Evolutionary conservation across 2,888 invertebrate species (phyloP).

Genomic region (Dromius quadrimaculatus): DNA sequence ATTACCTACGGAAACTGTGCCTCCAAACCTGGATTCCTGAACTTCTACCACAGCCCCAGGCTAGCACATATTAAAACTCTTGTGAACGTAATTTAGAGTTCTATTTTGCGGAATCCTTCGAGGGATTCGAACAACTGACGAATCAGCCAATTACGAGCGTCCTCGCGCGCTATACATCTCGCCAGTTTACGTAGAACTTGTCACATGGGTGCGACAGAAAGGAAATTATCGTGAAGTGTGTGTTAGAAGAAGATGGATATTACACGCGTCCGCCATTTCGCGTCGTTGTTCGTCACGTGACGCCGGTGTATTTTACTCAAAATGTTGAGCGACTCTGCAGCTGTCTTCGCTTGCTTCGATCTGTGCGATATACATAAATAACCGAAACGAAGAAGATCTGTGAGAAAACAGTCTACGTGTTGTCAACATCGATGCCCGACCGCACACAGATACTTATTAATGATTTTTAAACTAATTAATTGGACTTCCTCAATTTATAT

Average conservation of each 20-base stretch:
- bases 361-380: slow-evolving; percentile 30
- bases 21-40: not conserved
- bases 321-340: not conserved
- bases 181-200: slow-evolving; percentile 11
- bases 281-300: slow-evolving; percentile 6
- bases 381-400: slow-evolving; percentile 16
- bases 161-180: slow-evolving; percentile 49
- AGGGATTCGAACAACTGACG: slow-evolving; percentile 51
- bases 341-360: slow-evolving; percentile 32
- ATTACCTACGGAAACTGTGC: slow-evolving; percentile 29
- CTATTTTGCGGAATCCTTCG: slow-evolving; percentile 15
- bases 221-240: not conserved
- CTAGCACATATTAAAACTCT: not conserved
- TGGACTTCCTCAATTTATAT: slow-evolving; percentile 5
- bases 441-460: not conserved
- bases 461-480: not conserved
- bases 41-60: not conserved
- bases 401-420: no score
- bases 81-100: not conserved
- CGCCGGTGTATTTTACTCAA: not conserved
- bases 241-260: not conserved
- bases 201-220: slow-evolving; percentile 7
- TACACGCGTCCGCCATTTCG: slow-evolving; percentile 39
- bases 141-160: slow-evolving; percentile 52
- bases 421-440: not conserved